phyloP scores from a whole-genome alignment of 2,797 vertebrate species.

The Scomberomorus guttatus region DNA sequence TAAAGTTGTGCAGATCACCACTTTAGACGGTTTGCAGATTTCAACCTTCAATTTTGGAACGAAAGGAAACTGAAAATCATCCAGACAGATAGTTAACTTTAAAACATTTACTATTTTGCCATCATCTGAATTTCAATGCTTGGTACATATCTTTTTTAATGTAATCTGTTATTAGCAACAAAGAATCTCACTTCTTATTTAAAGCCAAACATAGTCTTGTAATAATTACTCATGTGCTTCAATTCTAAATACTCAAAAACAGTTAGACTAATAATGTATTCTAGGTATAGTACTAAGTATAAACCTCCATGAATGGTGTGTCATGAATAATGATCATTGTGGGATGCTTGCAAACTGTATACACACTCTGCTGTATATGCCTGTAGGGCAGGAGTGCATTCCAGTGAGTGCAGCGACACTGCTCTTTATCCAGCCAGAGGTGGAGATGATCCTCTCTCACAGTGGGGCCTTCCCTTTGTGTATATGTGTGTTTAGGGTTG shows the following conservation, averaged over 20 bases:
- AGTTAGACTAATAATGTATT: conserved; percentile 6
- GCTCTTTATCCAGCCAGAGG: conserved; percentile 80
- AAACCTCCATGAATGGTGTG: conserved; percentile 62
- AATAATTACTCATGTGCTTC: not conserved
- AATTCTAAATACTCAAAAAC: not conserved
- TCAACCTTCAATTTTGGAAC: not conserved
- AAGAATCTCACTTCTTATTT: conserved; percentile 14
- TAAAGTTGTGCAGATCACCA: conserved; percentile 24
- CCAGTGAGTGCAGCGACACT: conserved; percentile 64
- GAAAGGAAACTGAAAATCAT: conserved; percentile 14
- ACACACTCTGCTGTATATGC: conserved; percentile 60
- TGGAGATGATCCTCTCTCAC: conserved; percentile 78
- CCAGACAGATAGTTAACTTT: not conserved
- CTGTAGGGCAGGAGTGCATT: conserved; percentile 78
- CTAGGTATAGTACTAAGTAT: conserved; percentile 29
- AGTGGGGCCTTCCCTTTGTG: conserved; percentile 72
- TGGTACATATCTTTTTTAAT: conserved; percentile 9
- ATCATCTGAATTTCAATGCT: conserved; percentile 19
- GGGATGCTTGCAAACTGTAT: conserved; percentile 68
- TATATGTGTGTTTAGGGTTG: conserved; percentile 79
- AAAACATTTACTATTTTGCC: not conserved
- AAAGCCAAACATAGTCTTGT: conserved; percentile 2
- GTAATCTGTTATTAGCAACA: not conserved
- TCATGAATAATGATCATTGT: conserved; percentile 79
- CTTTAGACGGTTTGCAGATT: conserved; percentile 21